These are phyloP conservation scores for Drosophila lutescens DNA, from an alignment of 2,888 invertebrate genomes.

Conservation along the genomic window DNA sequence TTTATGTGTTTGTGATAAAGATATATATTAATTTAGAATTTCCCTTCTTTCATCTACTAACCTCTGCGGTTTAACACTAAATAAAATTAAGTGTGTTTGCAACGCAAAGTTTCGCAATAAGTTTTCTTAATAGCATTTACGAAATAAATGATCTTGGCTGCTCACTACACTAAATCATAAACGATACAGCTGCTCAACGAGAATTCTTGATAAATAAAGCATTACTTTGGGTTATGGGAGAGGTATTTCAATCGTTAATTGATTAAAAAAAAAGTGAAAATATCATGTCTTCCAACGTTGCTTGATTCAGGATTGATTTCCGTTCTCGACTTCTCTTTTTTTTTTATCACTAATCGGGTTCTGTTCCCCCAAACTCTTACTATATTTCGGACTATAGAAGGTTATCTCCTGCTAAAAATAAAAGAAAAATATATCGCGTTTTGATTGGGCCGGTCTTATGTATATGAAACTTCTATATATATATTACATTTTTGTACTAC, in stretches of 20 bases:
- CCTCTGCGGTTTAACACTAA: not conserved
- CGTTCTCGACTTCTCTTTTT: not conserved
- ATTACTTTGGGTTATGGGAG: not conserved
- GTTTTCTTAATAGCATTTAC: not conserved
- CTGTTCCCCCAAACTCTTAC: not conserved
- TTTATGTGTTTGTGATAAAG: slow-evolving; percentile 4
- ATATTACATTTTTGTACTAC: too few relatives aligned
- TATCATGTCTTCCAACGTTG: too few relatives aligned
- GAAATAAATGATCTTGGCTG: slow-evolving; percentile 1
- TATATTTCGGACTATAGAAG: not conserved
- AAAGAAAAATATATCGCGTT: not conserved
- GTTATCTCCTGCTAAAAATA: not conserved
- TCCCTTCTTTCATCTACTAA: not conserved
- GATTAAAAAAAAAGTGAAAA: too few relatives aligned
- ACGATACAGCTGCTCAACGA: not conserved
- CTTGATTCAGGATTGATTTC: not conserved
- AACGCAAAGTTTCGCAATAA: not conserved
- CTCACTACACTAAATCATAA: not conserved
- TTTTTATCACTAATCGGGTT: not conserved
- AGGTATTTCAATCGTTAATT: not conserved
- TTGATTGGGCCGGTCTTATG: not conserved
- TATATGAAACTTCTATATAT: not conserved
- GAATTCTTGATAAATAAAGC: not conserved
- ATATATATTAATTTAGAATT: not conserved
- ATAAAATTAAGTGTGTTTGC: not conserved